Evolutionary conservation across 2,113 vertebrate species (phyloP), one percentile per base, ranked within the genome.

Genomic region (Microtus ochrogaster): DNA sequence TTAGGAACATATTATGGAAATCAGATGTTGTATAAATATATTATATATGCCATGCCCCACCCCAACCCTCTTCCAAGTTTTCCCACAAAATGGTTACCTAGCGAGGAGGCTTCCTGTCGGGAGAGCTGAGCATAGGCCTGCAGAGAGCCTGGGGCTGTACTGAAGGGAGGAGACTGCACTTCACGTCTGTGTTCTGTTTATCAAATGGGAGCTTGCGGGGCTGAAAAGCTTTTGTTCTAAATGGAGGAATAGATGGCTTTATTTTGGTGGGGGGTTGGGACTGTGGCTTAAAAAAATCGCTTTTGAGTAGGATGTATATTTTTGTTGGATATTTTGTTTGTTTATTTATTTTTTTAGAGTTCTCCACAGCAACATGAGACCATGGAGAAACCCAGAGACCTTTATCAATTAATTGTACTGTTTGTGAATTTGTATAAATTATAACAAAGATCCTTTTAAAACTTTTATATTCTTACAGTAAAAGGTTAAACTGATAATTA

Each of bases 401-500:
- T 98, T 98, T 98, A 99, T 98, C 98, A 98, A 98, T 98, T 98
- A 99, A 99, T 99, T 99, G 99, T 99, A 99, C 99, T 99, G 99
- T 99, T 99, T 99, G 99, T 99, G 99, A 99, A 99, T 99, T 99
- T 99, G 99, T 99, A 99, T 99, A 99, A 99, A 99, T 99, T 98
- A 99, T 98, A 99, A 99, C 99, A 98, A 99, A 99, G 99, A 99
- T 99, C 99, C 99, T 99, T 98, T 98, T 99, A 99, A 99, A 97
- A 99, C 99, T 99, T 99, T 99, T 99, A 99, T 99, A 99, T 99
- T 99, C 99, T 99, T 99, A 99, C 99, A 99, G 99, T 99, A 99
- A 99, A 99, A 99, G 99, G 99, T 99, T 98, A 99, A 99, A 99
- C 98, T 99, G 99, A 99, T 99, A 99, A 99, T 99, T 99, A 99